phyloP scores from a whole-genome alignment of 2,888 invertebrate species.

The Ichneumoninae sp. region DNA sequence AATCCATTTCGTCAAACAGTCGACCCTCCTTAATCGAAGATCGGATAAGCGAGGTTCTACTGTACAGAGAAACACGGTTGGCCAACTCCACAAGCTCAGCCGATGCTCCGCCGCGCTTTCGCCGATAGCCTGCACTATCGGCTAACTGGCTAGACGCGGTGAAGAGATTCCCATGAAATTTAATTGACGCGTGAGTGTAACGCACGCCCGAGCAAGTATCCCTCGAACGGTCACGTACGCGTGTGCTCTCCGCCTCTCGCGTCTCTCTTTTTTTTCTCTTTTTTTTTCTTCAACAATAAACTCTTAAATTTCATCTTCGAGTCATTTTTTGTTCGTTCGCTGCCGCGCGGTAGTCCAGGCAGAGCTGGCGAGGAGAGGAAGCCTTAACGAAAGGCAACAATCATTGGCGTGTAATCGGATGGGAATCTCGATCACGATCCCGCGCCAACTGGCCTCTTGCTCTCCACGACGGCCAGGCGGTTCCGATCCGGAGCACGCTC shows the following conservation, averaged over 20 bases:
- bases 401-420: slow-evolving; percentile 57
- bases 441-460: slow-evolving; percentile 49
- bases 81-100: not conserved
- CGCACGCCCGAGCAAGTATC: slow-evolving; percentile 26
- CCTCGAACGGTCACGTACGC: slow-evolving; percentile 26
- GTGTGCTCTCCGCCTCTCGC: not conserved
- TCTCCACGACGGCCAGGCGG: slow-evolving; percentile 14
- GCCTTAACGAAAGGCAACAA: slow-evolving; percentile 54
- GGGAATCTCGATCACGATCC: slow-evolving; percentile 59
- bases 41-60: not conserved
- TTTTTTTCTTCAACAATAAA: slow-evolving; percentile 41
- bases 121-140: not conserved
- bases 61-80: slow-evolving; percentile 19
- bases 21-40: too few relatives aligned
- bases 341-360: not conserved
- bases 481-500: slow-evolving; percentile 47
- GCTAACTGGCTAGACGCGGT: slow-evolving; percentile 13
- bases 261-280: not conserved
- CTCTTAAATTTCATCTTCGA: slow-evolving; percentile 44
- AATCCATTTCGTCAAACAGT: too few relatives aligned
- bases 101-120: slow-evolving; percentile 10
- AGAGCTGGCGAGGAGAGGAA: not conserved
- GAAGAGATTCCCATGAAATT: slow-evolving; percentile 39
- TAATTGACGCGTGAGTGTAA: slow-evolving; percentile 34
- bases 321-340: slow-evolving; percentile 2